Conservation (phyloP, 2,113 vertebrate genomes). For the Lycocorax pyrrhopterus region DNA sequence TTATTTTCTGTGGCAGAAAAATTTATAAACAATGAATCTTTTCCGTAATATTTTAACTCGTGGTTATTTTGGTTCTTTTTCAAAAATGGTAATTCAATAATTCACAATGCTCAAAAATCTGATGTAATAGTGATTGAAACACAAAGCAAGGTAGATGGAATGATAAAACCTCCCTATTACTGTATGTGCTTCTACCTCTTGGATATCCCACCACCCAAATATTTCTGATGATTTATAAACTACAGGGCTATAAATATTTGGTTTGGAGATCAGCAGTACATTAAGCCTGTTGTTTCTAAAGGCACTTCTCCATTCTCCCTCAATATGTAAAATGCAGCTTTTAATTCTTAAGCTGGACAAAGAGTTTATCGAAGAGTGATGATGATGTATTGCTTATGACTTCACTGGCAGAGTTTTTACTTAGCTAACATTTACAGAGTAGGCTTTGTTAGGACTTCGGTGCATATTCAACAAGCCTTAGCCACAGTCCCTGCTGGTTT, state of each 20-base stretch:
- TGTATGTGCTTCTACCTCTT: neutral
- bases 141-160: conserved; percentile 6
- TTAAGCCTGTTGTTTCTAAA: conserved; percentile 23
- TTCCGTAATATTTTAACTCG: neutral
- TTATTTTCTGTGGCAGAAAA: neutral
- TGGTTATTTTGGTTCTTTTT: neutral
- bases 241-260: conserved; percentile 29
- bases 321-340: conserved; percentile 11
- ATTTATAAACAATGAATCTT: neutral
- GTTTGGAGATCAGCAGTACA: conserved; percentile 37
- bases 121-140: neutral
- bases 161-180: neutral
- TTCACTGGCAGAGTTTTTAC: conserved; percentile 37
- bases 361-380: conserved; percentile 3
- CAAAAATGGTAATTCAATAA: neutral
- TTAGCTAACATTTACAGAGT: conserved; percentile 21
- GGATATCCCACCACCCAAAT: neutral
- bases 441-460: conserved; percentile 1
- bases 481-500: neutral
- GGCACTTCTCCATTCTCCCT: neutral
- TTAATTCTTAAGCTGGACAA: conserved; percentile 19
- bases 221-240: conserved; percentile 25
- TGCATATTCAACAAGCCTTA: neutral
- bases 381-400: conserved; percentile 34
- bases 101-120: neutral